Conservation (phyloP, 2,113 vertebrate species). For the Colossoma macropomum region DNA sequence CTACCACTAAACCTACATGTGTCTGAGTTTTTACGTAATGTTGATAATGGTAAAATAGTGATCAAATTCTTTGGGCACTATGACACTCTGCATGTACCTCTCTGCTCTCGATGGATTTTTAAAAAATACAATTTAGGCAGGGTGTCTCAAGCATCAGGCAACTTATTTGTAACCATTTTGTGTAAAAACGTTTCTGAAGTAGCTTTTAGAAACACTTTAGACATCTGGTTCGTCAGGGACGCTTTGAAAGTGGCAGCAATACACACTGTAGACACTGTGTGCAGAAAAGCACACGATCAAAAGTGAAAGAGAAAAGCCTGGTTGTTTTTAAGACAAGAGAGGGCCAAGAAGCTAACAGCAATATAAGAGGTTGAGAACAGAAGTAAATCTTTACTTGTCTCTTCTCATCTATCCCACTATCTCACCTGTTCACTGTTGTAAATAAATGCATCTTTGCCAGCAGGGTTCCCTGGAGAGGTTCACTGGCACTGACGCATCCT, state of each 20-base stretch:
- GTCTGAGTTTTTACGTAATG: no score
- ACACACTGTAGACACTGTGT: not conserved
- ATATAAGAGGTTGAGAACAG: not conserved
- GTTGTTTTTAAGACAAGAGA: not conserved
- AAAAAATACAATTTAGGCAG: no score
- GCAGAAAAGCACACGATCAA: not conserved
- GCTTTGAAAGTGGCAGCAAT: constrained; percentile 4
- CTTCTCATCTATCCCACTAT: not conserved
- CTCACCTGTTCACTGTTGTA: not conserved
- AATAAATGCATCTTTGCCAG: not conserved
- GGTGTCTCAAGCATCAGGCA: no score
- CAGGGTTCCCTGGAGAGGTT: not conserved
- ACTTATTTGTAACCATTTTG: no score
- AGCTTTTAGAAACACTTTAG: no score
- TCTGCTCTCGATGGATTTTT: no score
- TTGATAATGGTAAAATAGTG: no score
- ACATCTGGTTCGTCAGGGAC: not conserved
- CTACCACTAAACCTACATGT: no score
- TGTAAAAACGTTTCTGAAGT: no score
- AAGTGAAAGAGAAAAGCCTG: not conserved
- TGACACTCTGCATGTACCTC: no score
- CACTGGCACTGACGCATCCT: not conserved
- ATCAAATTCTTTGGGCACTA: no score
- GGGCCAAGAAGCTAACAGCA: not conserved
- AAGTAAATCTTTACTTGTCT: not conserved